These are phyloP conservation scores for Aphodius granarius DNA, from an alignment of 2,888 invertebrate species.

Conservation along the genomic window DNA sequence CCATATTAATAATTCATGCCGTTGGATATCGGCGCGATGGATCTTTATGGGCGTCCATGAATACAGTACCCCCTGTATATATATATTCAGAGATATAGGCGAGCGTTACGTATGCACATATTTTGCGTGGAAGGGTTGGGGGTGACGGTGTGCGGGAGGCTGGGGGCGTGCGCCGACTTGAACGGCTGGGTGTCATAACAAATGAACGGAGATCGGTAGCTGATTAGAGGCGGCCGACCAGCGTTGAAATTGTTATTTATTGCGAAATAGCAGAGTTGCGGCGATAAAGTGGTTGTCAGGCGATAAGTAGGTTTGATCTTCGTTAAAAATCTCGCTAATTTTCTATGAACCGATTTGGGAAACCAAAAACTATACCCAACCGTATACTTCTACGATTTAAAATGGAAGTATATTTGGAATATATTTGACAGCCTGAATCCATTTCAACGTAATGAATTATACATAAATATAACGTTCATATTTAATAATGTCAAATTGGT, in stretches of 20 bases:
- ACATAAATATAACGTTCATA: no score
- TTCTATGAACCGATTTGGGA: background rate
- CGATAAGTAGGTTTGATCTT: background rate
- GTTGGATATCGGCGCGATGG: constrained; percentile 18
- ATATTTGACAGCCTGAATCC: no score
- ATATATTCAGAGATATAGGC: background rate
- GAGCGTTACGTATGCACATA: background rate
- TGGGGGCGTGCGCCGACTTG: background rate
- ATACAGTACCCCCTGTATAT: constrained; percentile 1
- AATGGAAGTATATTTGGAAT: no score
- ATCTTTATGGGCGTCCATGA: constrained; percentile 20
- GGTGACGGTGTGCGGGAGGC: background rate
- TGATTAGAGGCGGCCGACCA: background rate
- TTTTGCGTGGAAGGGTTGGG: background rate
- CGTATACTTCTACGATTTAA: no score
- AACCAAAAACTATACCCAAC: no score
- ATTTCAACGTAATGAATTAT: no score
- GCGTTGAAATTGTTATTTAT: background rate
- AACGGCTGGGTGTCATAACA: background rate
- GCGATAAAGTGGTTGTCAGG: background rate
- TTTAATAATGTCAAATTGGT: no score
- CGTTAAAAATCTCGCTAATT: background rate
- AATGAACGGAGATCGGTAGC: background rate
- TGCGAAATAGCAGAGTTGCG: background rate
- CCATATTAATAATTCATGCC: constrained; percentile 22